Percentiles rank a stretch among this genome's conserved stretches.
Conservation (phyloP, 2,113 vertebrate genomes). For the Nothocercus julius region DNA sequence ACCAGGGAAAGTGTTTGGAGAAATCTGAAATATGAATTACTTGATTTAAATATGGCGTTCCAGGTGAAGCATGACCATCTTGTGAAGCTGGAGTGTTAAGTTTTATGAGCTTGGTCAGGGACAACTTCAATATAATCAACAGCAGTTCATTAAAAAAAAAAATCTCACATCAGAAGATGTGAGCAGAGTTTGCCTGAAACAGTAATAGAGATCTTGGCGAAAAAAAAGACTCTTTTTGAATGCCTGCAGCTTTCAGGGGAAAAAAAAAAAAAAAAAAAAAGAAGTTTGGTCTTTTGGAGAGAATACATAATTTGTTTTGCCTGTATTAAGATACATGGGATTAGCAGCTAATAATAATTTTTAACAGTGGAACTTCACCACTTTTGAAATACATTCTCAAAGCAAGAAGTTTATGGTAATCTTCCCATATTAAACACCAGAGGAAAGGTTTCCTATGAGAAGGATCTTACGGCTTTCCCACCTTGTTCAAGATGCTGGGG, state of each 20-base stretch:
- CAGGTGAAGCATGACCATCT: neutral
- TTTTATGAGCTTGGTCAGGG: neutral
- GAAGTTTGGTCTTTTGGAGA: neutral
- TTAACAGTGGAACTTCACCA: neutral
- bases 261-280: neutral
- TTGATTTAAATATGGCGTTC: neutral
- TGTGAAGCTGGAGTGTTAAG: neutral
- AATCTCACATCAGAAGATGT: neutral
- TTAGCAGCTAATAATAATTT: neutral
- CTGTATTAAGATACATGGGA: neutral
- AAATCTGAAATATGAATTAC: constrained; percentile 11
- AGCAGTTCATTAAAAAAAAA: neutral
- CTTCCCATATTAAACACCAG: neutral
- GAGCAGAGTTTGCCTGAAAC: neutral
- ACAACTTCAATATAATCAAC: neutral
- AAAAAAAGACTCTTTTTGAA: neutral
- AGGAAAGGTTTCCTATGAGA: neutral
- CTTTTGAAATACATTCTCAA: neutral
- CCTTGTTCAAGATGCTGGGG: neutral
- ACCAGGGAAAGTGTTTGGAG: neutral
- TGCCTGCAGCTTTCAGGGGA: neutral
- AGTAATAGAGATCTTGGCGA: neutral
- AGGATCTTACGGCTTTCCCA: neutral
- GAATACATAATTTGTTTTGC: neutral
- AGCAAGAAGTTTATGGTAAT: neutral